phyloP scores from a whole-genome alignment of 2,113 vertebrate genomes.

The Himantopus leucocephalus region DNA sequence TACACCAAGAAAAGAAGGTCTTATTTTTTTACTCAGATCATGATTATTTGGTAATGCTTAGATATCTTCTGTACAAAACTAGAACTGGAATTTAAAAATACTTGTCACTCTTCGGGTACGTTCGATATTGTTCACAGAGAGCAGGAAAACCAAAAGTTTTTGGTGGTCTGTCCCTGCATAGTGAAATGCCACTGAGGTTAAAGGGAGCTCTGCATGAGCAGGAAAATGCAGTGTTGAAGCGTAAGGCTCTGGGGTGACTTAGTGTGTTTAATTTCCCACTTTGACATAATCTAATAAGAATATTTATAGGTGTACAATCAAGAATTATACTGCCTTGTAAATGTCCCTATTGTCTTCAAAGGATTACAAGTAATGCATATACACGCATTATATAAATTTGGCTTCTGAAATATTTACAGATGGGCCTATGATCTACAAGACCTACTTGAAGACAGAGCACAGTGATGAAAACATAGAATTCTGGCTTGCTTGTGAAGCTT shows the following conservation, averaged over 20 bases:
- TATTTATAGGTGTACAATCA: background rate
- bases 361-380: background rate
- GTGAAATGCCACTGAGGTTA: background rate
- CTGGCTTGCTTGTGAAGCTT: constrained; percentile 71
- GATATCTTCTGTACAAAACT: background rate
- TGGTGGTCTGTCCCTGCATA: background rate
- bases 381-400: background rate
- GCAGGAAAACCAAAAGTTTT: background rate
- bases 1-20: background rate
- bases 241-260: accelerated
- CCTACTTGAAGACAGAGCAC: constrained; percentile 70
- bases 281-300: background rate
- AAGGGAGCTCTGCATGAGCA: background rate
- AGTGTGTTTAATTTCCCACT: background rate
- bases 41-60: background rate
- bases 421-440: constrained; percentile 56
- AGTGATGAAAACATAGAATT: constrained; percentile 73
- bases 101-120: background rate
- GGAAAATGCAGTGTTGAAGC: background rate
- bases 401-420: constrained; percentile 55
- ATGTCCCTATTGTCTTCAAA: background rate
- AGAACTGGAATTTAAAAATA: background rate
- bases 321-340: background rate
- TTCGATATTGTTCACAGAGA: background rate
- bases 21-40: background rate